A percentile compares a stretch with the other conserved stretches of the same genome.
These are phyloP conservation scores for Poecilia picta DNA, from an alignment of 2,797 vertebrate genomes.

Conservation along the genomic window DNA sequence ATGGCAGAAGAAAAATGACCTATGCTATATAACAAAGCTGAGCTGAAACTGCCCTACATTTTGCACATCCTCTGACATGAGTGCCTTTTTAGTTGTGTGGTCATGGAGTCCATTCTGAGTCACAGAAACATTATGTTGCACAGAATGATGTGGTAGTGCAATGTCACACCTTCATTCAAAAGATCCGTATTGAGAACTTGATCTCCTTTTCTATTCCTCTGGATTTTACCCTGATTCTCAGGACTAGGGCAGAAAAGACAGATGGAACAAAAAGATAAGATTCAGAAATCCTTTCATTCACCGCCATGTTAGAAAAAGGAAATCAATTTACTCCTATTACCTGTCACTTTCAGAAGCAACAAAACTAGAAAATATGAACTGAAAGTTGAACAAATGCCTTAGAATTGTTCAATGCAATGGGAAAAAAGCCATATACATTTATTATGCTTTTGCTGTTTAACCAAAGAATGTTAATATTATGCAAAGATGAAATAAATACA, in stretches of 20 bases:
- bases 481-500: neutral
- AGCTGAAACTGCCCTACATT: slow-evolving; percentile 42
- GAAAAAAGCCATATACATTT: neutral
- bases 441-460: neutral
- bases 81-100: slow-evolving; percentile 43
- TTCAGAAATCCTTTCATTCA: slow-evolving; percentile 52
- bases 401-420: neutral
- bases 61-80: slow-evolving; percentile 20
- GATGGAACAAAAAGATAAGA: slow-evolving; percentile 47
- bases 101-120: slow-evolving; percentile 46
- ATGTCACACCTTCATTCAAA: slow-evolving; percentile 56
- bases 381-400: slow-evolving; percentile 13
- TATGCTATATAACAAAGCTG: slow-evolving; percentile 42
- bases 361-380: slow-evolving; percentile 7
- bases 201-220: slow-evolving; percentile 44
- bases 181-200: slow-evolving; percentile 45
- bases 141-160: slow-evolving; percentile 42
- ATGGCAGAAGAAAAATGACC: neutral
- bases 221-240: slow-evolving; percentile 44
- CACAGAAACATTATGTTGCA: slow-evolving; percentile 53
- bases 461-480: neutral
- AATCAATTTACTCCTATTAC: slow-evolving; percentile 59
- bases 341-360: slow-evolving; percentile 41
- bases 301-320: slow-evolving; percentile 57
- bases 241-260: slow-evolving; percentile 34